Percentiles rank a stretch among this genome's conserved stretches.
phyloP scores from a whole-genome alignment of 2,113 vertebrate species.

The Redunca redunca region DNA sequence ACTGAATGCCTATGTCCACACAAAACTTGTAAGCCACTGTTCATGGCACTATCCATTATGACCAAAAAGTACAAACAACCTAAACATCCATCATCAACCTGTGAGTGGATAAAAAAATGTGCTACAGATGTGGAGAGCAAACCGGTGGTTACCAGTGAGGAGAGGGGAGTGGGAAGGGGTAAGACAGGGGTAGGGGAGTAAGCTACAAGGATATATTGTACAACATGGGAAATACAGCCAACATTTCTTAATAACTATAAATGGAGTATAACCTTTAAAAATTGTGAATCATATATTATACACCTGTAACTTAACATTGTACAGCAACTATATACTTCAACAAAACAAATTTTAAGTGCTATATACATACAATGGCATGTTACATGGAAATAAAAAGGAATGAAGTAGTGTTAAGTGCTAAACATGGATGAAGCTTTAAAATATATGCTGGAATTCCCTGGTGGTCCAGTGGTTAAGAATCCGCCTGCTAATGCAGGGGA shows the following conservation, averaged over 20 bases:
- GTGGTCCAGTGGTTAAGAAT: not conserved
- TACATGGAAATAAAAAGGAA: not conserved
- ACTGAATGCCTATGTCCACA: not conserved
- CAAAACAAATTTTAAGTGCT: not conserved
- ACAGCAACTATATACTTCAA: not conserved
- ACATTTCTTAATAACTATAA: not conserved
- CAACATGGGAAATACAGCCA: not conserved
- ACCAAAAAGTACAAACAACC: not conserved
- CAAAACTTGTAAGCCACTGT: not conserved
- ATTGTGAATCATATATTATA: not conserved
- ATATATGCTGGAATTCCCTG: not conserved
- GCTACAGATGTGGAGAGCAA: not conserved
- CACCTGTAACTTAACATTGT: not conserved
- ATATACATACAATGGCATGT: not conserved
- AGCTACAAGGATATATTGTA: not conserved
- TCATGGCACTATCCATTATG: not conserved
- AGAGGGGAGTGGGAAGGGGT: not conserved
- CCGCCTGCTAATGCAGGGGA: not conserved
- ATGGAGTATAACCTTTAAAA: not conserved
- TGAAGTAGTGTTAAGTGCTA: not conserved
- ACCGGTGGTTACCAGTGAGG: not conserved
- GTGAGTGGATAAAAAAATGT: not conserved
- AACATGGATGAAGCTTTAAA: not conserved
- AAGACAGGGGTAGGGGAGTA: not conserved
- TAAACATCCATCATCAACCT: not conserved